phyloP scores from a whole-genome alignment of 2,797 vertebrate genomes.

The Notoglanidium macrostoma region DNA sequence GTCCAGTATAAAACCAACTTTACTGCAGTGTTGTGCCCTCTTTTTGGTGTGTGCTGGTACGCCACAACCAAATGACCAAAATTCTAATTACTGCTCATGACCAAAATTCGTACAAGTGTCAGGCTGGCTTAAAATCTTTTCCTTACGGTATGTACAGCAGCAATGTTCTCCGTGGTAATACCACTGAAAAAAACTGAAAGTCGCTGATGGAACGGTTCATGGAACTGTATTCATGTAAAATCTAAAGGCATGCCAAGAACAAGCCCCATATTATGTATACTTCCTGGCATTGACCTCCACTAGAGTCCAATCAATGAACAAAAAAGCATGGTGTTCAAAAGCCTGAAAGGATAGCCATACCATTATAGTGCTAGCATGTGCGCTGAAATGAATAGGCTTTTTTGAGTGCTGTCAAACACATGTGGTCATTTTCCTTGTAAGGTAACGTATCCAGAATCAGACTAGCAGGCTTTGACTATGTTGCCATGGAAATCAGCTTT shows the following conservation, averaged over 20 bases:
- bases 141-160: background rate
- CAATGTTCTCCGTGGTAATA: background rate
- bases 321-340: conserved; percentile 27
- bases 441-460: conserved; percentile 60
- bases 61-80: no score
- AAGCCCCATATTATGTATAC: conserved; percentile 20
- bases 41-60: no score
- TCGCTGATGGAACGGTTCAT: background rate
- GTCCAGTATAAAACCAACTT: no score
- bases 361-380: background rate
- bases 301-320: conserved; percentile 32
- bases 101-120: no score
- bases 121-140: background rate
- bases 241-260: conserved; percentile 23
- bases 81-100: no score
- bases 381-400: conserved; percentile 35
- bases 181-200: background rate
- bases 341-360: conserved; percentile 26
- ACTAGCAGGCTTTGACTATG: conserved; percentile 67
- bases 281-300: conserved; percentile 16
- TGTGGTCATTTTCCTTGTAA: conserved; percentile 50
- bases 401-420: conserved; percentile 44
- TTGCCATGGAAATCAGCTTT: conserved; percentile 78
- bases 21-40: no score
- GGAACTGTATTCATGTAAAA: conserved; percentile 34